A percentile compares a stretch with the other conserved stretches of the same genome.
phyloP scores from a whole-genome alignment of 1,140 invertebrate genomes.

The Pseudomyrmex concolor region DNA sequence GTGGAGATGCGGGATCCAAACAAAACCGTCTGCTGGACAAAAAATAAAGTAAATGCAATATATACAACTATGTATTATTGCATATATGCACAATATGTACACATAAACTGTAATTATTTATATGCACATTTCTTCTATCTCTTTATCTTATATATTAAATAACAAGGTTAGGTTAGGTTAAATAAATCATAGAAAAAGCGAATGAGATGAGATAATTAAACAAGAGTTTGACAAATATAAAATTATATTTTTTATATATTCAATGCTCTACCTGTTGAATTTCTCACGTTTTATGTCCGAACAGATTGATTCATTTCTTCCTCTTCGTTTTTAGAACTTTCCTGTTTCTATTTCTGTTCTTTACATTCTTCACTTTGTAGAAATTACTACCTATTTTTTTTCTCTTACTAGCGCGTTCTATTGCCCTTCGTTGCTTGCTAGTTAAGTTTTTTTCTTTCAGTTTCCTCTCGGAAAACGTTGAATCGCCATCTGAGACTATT shows the following conservation, averaged over 20 bases:
- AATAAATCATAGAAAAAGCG: neutral
- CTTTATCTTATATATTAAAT: neutral
- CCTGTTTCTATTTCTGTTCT: constrained; percentile 92
- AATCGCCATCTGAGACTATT: constrained; percentile 86
- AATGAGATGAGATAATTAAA: neutral
- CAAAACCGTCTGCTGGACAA: too few relatives aligned
- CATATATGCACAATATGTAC: neutral
- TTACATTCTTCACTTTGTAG: constrained; percentile 96
- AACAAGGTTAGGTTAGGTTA: neutral
- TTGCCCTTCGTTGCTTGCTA: constrained; percentile 91
- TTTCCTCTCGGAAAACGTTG: constrained; percentile 63
- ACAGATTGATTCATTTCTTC: constrained; percentile 57
- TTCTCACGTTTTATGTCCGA: neutral
- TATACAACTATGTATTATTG: neutral
- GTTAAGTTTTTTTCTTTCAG: constrained; percentile 86
- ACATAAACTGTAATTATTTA: neutral
- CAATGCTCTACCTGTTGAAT: neutral
- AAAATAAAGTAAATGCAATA: neutral
- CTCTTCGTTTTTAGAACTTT: constrained; percentile 82
- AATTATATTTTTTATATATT: neutral
- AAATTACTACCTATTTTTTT: constrained; percentile 97
- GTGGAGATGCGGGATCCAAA: too few relatives aligned
- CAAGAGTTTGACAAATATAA: neutral
- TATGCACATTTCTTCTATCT: neutral
- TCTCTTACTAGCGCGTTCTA: constrained; percentile 90